Evolutionary conservation across 2,797 vertebrate genomes (phyloP).

Genomic region (Moxostoma hubbsi): DNA sequence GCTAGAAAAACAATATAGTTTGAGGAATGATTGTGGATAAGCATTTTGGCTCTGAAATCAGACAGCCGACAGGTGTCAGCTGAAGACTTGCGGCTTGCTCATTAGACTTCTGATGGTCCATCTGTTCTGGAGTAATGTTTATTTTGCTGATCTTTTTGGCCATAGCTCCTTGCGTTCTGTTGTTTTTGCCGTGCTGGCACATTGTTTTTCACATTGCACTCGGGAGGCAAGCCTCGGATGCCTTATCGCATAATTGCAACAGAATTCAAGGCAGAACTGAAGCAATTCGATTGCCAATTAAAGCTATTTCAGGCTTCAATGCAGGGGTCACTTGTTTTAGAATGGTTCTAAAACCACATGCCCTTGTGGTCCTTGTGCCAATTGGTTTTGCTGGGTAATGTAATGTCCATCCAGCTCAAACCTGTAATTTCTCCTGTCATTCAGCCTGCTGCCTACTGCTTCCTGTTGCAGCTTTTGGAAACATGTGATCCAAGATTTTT

Average conservation of each 20-base stretch:
- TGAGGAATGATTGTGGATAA: constrained; percentile 48
- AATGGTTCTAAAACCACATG: constrained; percentile 49
- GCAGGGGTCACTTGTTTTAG: constrained; percentile 55
- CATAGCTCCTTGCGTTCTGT: constrained; percentile 11
- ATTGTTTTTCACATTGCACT: constrained; percentile 19
- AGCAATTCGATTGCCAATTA: constrained; percentile 43
- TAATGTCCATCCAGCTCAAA: constrained; percentile 70
- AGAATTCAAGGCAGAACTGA: constrained; percentile 34
- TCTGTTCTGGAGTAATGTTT: constrained; percentile 46
- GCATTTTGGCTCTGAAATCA: constrained; percentile 50
- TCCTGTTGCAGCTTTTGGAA: constrained; percentile 85
- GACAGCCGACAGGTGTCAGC: constrained; percentile 52
- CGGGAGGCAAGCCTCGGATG: constrained; percentile 17
- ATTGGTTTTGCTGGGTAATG: constrained; percentile 74
- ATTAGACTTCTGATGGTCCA: constrained; percentile 44
- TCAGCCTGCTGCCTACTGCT: constrained; percentile 77
- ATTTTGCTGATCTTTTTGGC: constrained; percentile 40
- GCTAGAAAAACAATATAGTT: constrained; percentile 49
- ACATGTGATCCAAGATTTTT: constrained; percentile 56
- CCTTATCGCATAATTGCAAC: constrained; percentile 50
- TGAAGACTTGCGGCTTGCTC: constrained; percentile 53
- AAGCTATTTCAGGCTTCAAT: constrained; percentile 51
- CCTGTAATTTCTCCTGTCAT: constrained; percentile 81
- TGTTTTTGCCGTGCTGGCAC: constrained; percentile 36
- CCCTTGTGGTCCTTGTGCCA: constrained; percentile 67